These are phyloP conservation scores for Eulemur rufifrons DNA, from an alignment of 2,113 vertebrate species.

Conservation along the genomic window DNA sequence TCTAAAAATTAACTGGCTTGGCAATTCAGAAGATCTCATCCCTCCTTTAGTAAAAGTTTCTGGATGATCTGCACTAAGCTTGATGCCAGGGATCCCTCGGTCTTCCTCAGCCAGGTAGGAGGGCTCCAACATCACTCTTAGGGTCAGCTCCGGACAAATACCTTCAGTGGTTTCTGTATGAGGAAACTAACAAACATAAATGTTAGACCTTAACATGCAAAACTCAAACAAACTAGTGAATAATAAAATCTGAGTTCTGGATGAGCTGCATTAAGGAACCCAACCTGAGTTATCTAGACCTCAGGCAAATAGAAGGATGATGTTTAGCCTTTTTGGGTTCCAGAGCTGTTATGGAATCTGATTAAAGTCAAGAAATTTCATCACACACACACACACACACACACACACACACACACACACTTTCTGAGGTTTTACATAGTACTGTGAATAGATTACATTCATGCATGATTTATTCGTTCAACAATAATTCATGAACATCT, in stretches of 20 bases:
- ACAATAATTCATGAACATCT: not conserved
- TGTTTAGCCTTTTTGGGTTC: not conserved
- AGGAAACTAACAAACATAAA: not conserved
- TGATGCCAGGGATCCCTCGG: accelerated
- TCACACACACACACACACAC: not conserved
- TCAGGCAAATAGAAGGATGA: not conserved
- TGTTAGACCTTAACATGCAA: not conserved
- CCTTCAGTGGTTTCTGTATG: not conserved
- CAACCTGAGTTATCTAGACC: not conserved
- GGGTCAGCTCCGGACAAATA: not conserved
- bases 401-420: not conserved
- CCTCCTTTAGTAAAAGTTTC: not conserved
- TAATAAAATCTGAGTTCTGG: not conserved
- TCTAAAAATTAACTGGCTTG: not conserved
- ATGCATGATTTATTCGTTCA: not conserved
- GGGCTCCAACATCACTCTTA: not conserved
- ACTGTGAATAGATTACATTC: not conserved
- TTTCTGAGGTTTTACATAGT: not conserved
- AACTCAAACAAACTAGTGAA: not conserved
- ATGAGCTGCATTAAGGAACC: not conserved
- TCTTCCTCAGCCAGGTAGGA: not conserved
- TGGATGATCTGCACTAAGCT: not conserved
- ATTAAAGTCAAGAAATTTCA: not conserved
- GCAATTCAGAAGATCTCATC: not conserved
- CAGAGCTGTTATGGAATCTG: not conserved